These are phyloP conservation scores for Diachasma alloeum DNA, from an alignment of 1,140 invertebrate species.

Conservation along the genomic window DNA sequence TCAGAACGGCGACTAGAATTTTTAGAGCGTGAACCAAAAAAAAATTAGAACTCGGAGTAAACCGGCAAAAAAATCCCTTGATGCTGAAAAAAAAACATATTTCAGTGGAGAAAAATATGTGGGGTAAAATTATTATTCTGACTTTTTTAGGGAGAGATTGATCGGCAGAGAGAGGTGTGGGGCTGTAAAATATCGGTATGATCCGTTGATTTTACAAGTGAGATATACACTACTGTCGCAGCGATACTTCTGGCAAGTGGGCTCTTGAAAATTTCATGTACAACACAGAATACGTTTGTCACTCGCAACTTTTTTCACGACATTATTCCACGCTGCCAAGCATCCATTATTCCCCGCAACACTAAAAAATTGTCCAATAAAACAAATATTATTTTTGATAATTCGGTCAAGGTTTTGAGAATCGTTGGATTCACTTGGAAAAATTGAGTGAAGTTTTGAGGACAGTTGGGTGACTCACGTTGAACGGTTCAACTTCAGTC, in stretches of 20 bases:
- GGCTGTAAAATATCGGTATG: background rate
- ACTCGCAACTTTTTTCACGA: background rate
- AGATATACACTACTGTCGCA: background rate
- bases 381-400: background rate
- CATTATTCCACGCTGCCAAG: background rate
- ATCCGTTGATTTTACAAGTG: background rate
- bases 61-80: background rate
- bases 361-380: background rate
- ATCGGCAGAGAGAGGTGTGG: background rate
- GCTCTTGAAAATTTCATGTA: background rate
- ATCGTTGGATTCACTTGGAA: background rate
- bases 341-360: background rate
- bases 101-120: background rate
- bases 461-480: too few species aligned
- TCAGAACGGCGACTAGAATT: background rate
- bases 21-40: slow-evolving; percentile 24
- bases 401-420: background rate
- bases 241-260: background rate
- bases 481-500: too few species aligned
- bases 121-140: background rate
- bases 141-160: background rate
- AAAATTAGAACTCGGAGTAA: background rate
- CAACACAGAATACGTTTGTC: slow-evolving; percentile 5
- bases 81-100: background rate
- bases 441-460: background rate